phyloP scores from a whole-genome alignment of 2,888 invertebrate genomes.

The Scelioninae gen. 2 region DNA sequence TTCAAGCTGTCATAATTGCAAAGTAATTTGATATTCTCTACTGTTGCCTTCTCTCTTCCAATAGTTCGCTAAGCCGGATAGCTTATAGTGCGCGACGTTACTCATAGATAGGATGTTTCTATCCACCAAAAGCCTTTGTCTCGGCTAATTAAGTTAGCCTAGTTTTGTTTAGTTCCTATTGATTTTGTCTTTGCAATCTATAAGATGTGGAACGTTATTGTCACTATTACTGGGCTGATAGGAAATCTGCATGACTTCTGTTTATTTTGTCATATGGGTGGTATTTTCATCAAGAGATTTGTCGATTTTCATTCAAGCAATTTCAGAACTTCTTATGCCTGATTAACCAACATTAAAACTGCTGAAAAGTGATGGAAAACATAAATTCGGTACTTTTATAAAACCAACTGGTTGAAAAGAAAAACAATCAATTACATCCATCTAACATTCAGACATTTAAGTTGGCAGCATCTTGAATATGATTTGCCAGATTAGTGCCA shows the following conservation, averaged over 20 bases:
- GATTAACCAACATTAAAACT: too few relatives aligned
- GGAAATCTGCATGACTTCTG: neutral
- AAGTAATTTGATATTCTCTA: slow-evolving; percentile 47
- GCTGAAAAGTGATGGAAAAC: too few relatives aligned
- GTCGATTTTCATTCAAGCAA: too few relatives aligned
- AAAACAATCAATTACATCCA: too few relatives aligned
- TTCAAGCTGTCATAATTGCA: slow-evolving; percentile 13
- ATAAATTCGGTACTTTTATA: too few relatives aligned
- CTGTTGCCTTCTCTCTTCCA: slow-evolving; percentile 24
- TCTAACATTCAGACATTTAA: too few relatives aligned
- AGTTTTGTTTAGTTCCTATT: slow-evolving; percentile 65
- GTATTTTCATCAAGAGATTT: too few relatives aligned
- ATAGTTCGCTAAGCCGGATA: slow-evolving; percentile 29
- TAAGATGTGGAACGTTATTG: slow-evolving; percentile 25
- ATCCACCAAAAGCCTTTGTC: slow-evolving; percentile 68
- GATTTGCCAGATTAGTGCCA: too few relatives aligned
- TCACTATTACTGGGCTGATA: slow-evolving; percentile 14
- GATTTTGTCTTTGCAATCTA: slow-evolving; percentile 64
- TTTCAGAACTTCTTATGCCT: too few relatives aligned
- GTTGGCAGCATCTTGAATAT: too few relatives aligned
- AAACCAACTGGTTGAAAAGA: too few relatives aligned
- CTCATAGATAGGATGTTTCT: slow-evolving; percentile 61
- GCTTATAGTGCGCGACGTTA: slow-evolving; percentile 40
- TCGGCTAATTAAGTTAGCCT: slow-evolving; percentile 71
- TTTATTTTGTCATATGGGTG: too few relatives aligned